Evolutionary conservation across 2,113 vertebrate species (phyloP).

Genomic region (Pogona vitticeps): DNA sequence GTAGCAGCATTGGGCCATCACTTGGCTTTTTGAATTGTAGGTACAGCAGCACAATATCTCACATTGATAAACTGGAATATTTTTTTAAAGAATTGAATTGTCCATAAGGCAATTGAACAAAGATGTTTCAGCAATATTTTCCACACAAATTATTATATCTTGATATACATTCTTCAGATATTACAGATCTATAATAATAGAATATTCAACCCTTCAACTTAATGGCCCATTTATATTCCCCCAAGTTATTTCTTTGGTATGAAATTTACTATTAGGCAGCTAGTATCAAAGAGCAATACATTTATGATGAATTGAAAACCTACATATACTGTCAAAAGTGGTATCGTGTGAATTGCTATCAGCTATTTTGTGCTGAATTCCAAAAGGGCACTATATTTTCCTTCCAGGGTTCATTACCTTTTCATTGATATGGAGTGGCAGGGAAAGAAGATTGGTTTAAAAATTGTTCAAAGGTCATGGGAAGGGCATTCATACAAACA

Average conservation of each 20-base stretch:
- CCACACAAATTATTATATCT: background rate
- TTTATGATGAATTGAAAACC: conserved; percentile 8
- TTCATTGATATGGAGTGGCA: conserved; percentile 38
- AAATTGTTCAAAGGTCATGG: conserved; percentile 38
- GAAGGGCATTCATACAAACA: conserved; percentile 50
- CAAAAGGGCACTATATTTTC: conserved; percentile 18
- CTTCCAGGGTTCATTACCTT: conserved; percentile 29
- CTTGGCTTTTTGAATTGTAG: no score
- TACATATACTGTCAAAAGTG: conserved; percentile 27
- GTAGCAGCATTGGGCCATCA: no score
- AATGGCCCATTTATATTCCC: conserved; percentile 22
- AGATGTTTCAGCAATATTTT: background rate
- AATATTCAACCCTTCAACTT: background rate
- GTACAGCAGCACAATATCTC: no score
- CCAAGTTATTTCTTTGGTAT: conserved; percentile 32
- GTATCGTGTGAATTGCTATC: conserved; percentile 28
- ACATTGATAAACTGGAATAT: no score
- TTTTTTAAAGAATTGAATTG: no score
- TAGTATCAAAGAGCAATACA: conserved; percentile 43
- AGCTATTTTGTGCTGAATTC: conserved; percentile 42
- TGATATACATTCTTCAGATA: background rate
- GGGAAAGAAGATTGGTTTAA: conserved; percentile 41
- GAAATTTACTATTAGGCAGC: conserved; percentile 28
- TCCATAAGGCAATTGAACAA: no score
- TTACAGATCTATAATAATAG: background rate